Percentiles rank a stretch among this genome's conserved stretches.
Conservation (phyloP, 2,797 vertebrate genomes). For the Sebastes hopkinsi region DNA sequence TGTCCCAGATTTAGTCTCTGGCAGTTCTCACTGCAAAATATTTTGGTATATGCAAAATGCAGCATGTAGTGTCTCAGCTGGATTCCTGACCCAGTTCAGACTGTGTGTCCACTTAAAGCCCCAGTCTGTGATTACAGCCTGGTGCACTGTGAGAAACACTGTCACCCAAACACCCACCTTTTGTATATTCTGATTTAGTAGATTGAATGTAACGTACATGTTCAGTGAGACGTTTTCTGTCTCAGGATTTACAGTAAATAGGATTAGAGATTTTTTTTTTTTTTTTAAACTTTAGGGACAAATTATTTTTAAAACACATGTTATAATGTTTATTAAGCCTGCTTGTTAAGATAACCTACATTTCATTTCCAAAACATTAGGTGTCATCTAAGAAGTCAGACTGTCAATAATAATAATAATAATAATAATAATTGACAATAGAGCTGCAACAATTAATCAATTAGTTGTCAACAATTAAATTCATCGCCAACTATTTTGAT, state of each 20-base stretch:
- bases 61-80: slow-evolving; percentile 67
- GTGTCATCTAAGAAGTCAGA: background rate
- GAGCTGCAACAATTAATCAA: no score
- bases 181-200: background rate
- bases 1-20: slow-evolving; percentile 70
- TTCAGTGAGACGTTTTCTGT: background rate
- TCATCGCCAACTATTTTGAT: no score
- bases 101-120: slow-evolving; percentile 63
- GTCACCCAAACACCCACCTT: background rate
- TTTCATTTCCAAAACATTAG: background rate
- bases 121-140: slow-evolving; percentile 33
- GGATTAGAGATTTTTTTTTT: no score
- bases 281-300: no score
- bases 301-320: background rate
- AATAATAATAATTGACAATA: background rate
- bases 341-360: background rate
- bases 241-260: background rate
- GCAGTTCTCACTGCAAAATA: slow-evolving; percentile 64
- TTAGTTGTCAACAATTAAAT: no score
- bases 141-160: slow-evolving; percentile 7
- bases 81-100: slow-evolving; percentile 75
- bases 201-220: background rate
- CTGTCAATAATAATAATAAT: background rate
- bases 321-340: background rate
- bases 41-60: slow-evolving; percentile 75